A percentile compares a stretch with the other conserved stretches of the same genome.
These are phyloP conservation scores for Panurus biarmicus DNA, from an alignment of 2,113 vertebrate genomes.

Conservation along the genomic window DNA sequence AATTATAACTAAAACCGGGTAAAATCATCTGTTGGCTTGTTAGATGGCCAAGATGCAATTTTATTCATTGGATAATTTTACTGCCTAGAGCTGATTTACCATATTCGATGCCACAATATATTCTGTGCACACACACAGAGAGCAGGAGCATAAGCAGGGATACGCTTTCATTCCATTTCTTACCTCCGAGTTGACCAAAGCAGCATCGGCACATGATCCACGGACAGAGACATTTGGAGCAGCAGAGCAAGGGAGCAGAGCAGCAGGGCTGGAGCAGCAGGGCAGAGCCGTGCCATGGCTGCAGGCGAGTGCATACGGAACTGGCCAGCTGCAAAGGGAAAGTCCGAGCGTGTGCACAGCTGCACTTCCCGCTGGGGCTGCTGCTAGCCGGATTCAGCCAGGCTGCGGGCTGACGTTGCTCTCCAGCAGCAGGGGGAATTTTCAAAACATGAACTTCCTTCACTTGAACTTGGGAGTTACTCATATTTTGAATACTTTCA, in stretches of 20 bases:
- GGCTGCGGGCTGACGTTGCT: background rate
- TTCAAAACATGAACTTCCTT: background rate
- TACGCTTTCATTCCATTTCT: background rate
- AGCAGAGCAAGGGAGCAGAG: background rate
- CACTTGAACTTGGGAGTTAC: background rate
- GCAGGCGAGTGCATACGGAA: accelerated
- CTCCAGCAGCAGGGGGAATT: background rate
- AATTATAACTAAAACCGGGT: background rate
- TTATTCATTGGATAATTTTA: background rate
- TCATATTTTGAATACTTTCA: background rate
- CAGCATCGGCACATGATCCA: constrained; percentile 48
- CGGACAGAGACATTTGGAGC: background rate
- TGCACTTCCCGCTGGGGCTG: background rate
- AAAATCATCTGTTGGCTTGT: background rate
- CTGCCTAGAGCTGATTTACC: background rate
- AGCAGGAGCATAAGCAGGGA: background rate
- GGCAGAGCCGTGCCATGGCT: background rate
- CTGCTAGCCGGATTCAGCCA: background rate
- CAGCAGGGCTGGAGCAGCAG: background rate
- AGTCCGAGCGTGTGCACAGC: background rate
- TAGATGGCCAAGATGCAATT: background rate
- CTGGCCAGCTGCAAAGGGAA: background rate
- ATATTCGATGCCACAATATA: accelerated
- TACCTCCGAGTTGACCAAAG: constrained; percentile 67
- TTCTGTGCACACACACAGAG: background rate